Base-by-base conservation (phyloP, 2,797 vertebrate species). In the Acomys russatus region DNA sequence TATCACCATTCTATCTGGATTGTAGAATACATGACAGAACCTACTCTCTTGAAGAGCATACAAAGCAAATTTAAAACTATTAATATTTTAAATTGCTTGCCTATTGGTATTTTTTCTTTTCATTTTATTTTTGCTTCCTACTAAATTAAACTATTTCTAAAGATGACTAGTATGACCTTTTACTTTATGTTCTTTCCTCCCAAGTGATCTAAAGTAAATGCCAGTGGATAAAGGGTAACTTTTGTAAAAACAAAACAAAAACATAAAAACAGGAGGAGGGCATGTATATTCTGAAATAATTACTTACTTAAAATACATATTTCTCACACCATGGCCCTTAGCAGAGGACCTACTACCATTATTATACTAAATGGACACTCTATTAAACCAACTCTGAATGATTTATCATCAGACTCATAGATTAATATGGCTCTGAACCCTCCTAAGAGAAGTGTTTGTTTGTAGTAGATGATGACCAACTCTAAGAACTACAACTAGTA, bases 181-280 rank as follows among this genome's bases (percentile, higher is more conserved):
- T 80, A 38, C 1, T 33, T 87, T 94, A 17, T 80, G n/a, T n/a
- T n/a, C 79, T 73, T 96, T 78, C 68, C 28, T 15, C 17, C 54
- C 38, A 94, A 92, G 51, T 91, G 44, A 77, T 6, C 6, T 76
- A 91, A 85, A 86, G 71, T 66, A 96, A 73, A 88, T 86, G 68
- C 77, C 78, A 91, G 92, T 83, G 38, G n/a, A 71, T 7, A 68
- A 91, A 80, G 2, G 22, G 90, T 85, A 66, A 64, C 44, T 92
- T 73, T 94, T n/a, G n/a, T n/a, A 25, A 44, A 76, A 30, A 88
- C n/a, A n/a, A n/a, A n/a, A n/a, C n/a, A n/a, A n/a, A 22, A 33
- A 74, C 87, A 59, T 93, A 9, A 30, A 94, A 95, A 96, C 6
- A 4, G 4, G 49, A 54, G 8, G 28, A 74, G 54, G 5, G 4